Evolutionary conservation across 2,797 vertebrate genomes (phyloP), one percentile per base, ranked within the genome.

Genomic region (Onychomys leucogaster): DNA sequence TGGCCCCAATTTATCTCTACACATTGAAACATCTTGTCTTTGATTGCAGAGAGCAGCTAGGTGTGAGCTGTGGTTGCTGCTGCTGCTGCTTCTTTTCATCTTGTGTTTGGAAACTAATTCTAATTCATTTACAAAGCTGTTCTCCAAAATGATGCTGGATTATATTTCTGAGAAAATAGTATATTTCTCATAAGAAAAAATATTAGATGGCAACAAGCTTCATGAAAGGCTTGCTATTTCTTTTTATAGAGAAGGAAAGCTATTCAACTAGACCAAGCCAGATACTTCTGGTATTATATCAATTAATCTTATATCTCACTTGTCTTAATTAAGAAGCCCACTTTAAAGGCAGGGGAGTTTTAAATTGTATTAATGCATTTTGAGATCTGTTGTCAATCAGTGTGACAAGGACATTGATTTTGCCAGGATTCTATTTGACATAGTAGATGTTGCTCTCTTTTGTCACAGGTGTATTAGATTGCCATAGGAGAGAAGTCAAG

Each of bases 391-490:
- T 81, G 86, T 95, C 95, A 95, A 52, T 91, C 2, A 29, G 11
- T 81, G 90, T 96, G 92, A 95, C 76, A 93, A 34, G 76, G 71
- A 63, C 71, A 86, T 65, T 93, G 92, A 92, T 94, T 96, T 93
- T 95, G 61, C 80, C 89, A 76, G 96, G 76, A 94, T 88, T 91
- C 61, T n/a, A 57, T 88, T 77, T 95, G 83, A 84, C 73, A n/a
- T 10, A 43, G 34, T 6, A 17, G 25, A 2, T 81, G 86, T 95
- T 13, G 34, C 59, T 52, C 13, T 21, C 27, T 46, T 86, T 94
- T 57, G 19, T 25, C 55, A 46, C 25, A 61, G 27, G 76, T 93
- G 49, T 8, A 46, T 87, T 91, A 73, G 21, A 2, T 52, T 89
- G 21, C 6, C 23, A 46, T 75, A 41, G 75, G 27, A 94, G 43